Percentiles rank a stretch among this genome's conserved stretches.
These are phyloP conservation scores for Baronia brevicornis DNA, from an alignment of 2,888 invertebrate genomes.

Conservation along the genomic window DNA sequence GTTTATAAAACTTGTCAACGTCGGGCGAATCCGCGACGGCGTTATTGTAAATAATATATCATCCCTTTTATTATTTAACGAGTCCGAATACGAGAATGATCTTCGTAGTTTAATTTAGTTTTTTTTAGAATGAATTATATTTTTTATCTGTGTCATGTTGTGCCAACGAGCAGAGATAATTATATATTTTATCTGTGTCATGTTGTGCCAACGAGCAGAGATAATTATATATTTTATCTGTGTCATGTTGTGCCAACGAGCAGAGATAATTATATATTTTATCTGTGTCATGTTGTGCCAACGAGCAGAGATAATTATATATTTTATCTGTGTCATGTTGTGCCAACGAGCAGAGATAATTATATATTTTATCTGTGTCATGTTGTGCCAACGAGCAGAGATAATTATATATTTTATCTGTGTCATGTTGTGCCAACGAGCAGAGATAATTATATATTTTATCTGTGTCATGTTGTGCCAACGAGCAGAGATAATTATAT, in stretches of 20 bases:
- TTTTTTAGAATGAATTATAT: slow-evolving; percentile 27
- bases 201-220: slow-evolving; percentile 66
- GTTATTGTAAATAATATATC: slow-evolving; percentile 43
- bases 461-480: slow-evolving; percentile 70
- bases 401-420: slow-evolving; percentile 43
- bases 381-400: slow-evolving; percentile 66
- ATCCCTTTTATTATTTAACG: slow-evolving; percentile 28
- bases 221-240: slow-evolving; percentile 43
- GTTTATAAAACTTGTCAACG: slow-evolving; percentile 39
- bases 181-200: slow-evolving; percentile 62
- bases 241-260: slow-evolving; percentile 71
- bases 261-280: slow-evolving; percentile 40
- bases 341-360: slow-evolving; percentile 60
- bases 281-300: slow-evolving; percentile 70
- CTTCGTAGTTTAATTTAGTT: slow-evolving; percentile 49
- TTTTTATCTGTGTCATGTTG: slow-evolving; percentile 61
- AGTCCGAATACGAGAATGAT: slow-evolving; percentile 49
- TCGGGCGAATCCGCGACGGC: slow-evolving; percentile 29
- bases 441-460: slow-evolving; percentile 40
- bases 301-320: slow-evolving; percentile 49
- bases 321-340: slow-evolving; percentile 63
- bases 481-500: slow-evolving; percentile 49
- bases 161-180: slow-evolving; percentile 60
- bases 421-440: slow-evolving; percentile 71
- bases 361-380: slow-evolving; percentile 62